These are phyloP conservation scores for Sebastes glaucus DNA, from an alignment of 2,797 vertebrate genomes.

Conservation along the genomic window DNA sequence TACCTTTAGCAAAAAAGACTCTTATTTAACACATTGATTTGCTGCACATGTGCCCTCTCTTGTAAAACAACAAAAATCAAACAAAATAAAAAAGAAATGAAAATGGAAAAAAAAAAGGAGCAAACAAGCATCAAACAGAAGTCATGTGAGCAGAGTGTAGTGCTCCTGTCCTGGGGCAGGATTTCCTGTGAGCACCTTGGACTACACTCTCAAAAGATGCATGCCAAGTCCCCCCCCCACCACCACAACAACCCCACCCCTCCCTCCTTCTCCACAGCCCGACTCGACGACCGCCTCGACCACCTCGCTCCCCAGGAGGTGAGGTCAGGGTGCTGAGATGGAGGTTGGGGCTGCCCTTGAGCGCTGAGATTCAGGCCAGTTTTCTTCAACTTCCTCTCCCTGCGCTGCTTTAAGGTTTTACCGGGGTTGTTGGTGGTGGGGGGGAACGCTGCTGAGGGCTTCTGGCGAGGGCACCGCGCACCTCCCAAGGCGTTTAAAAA, in stretches of 20 bases:
- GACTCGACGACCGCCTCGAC: slow-evolving; percentile 10
- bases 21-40: slow-evolving; percentile 17
- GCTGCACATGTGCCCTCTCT: neutral
- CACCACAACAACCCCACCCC: neutral
- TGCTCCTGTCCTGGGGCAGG: slow-evolving; percentile 60
- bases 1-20: neutral
- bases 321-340: slow-evolving; percentile 47
- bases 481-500: slow-evolving; percentile 42
- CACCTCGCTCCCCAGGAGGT: slow-evolving; percentile 18
- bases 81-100: neutral
- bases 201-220: slow-evolving; percentile 57
- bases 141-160: slow-evolving; percentile 28
- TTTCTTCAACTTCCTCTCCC: slow-evolving; percentile 33
- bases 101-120: slow-evolving; percentile 2
- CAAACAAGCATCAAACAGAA: slow-evolving; percentile 26
- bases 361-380: slow-evolving; percentile 52
- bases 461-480: slow-evolving; percentile 7
- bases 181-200: slow-evolving; percentile 75
- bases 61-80: neutral
- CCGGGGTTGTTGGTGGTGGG: neutral
- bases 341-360: slow-evolving; percentile 50
- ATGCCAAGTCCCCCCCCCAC: slow-evolving; percentile 64
- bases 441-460: slow-evolving; percentile 9
- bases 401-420: slow-evolving; percentile 24
- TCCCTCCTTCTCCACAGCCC: neutral